Conservation (phyloP, 30 jellyfish, hydroid and myxozoan species). For the Turritopsis dohrnii region DNA sequence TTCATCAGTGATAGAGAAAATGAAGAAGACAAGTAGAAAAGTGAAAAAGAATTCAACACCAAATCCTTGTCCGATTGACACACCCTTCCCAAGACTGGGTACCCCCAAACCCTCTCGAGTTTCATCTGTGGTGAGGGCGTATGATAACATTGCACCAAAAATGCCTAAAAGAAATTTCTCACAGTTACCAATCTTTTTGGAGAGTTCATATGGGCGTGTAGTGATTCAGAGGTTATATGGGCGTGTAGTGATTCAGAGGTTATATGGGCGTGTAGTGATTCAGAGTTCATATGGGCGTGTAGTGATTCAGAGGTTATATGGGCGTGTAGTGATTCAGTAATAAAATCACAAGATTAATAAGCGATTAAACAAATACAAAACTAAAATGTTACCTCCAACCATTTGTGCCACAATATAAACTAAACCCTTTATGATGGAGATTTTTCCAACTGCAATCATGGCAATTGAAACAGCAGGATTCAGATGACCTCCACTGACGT, state of each 20-base stretch:
- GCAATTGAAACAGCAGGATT: slow-evolving; percentile 83
- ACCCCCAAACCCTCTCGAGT: background rate
- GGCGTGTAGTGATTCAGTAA: too few relatives aligned
- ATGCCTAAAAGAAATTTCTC: too few relatives aligned
- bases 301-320: too few relatives aligned
- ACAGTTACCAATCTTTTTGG: too few relatives aligned
- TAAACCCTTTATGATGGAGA: slow-evolving; percentile 57
- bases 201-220: too few relatives aligned
- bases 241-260: too few relatives aligned
- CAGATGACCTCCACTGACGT: slow-evolving; percentile 88
- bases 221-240: too few relatives aligned
- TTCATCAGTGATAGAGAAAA: slow-evolving; percentile 19
- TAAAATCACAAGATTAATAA: too few relatives aligned
- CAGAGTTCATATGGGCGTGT: too few relatives aligned
- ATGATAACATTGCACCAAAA: background rate
- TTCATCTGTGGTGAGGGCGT: background rate
- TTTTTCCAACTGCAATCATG: slow-evolving; percentile 49
- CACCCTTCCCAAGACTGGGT: background rate
- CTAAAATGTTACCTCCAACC: slow-evolving; percentile 65
- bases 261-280: too few relatives aligned
- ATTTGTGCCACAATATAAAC: slow-evolving; percentile 64
- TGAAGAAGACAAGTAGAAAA: background rate
- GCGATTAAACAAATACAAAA: too few relatives aligned
- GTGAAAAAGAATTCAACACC: slow-evolving; percentile 11
- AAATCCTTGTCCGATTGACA: slow-evolving; percentile 15